Evolutionary conservation across 2,888 invertebrate genomes (phyloP), one percentile per base, ranked within the genome.

Genomic region (Lasioglossum lativentre): DNA sequence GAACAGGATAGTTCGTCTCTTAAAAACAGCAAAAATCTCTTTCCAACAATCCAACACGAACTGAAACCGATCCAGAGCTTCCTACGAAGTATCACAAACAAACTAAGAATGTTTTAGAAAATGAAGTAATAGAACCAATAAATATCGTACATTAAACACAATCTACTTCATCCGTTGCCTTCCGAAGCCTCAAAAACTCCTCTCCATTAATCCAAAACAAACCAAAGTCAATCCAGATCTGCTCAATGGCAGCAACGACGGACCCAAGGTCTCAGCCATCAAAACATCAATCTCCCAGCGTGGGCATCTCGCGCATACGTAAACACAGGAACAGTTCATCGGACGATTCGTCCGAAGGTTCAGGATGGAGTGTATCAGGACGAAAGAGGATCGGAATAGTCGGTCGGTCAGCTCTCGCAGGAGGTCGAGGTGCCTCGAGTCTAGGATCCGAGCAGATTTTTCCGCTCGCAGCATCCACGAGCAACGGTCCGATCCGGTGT

Each of bases 391-490:
- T 79, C 66, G 84, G 83, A 82, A 77, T 74, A 83, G 79, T 80
- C 82, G 84, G 70, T 73, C 75, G 42, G 81, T n/a, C 23, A n/a
- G 74, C 70, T 80, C 87, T 78, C n/a, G 52, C n/a, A 52, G 86
- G 82, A 88, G 88, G 82, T 90, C 90, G 89, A 87, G 87, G 85
- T n/a, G 71, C 27, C 42, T 89, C 85, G 88, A 91, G 91, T 90
- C 91, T 92, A 90, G 90, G 92, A 90, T 88, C 87, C 82, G 89
- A 82, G 86, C 88, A 85, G 59, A 93, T 93, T 93, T 94, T 94
- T 92, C 91, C 90, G 85, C 30, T 14, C 92, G 66, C 66, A 92
- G 90, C 91, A 92, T 93, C 93, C 92, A 86, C 89, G 89, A 88
- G 85, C 88, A 85, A 88, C 88, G 90, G 90, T 89, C 89, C 92